Percentiles rank a stretch among this genome's conserved stretches.
Conservation (phyloP, 2,797 vertebrate genomes). For the Chrosomus eos region DNA sequence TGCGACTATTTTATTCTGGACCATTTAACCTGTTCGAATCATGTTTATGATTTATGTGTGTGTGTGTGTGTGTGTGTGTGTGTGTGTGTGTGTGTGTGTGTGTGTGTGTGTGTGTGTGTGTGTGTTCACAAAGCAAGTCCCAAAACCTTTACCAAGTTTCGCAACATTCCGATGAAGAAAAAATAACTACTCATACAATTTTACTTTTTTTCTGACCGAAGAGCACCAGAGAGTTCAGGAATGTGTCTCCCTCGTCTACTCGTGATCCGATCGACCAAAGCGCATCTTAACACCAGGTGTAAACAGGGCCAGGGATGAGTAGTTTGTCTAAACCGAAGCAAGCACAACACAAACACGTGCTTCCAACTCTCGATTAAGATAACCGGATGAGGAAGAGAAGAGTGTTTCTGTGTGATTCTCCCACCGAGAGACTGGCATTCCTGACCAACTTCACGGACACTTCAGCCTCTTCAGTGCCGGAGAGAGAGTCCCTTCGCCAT, state of each 20-base stretch:
- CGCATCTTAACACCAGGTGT: neutral
- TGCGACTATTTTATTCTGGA: no score
- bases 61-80: no score
- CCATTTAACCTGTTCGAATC: no score
- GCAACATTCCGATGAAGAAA: no score
- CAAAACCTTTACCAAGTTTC: no score
- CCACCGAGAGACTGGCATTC: slow-evolving; percentile 87
- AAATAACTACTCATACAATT: no score
- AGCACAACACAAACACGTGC: slow-evolving; percentile 5
- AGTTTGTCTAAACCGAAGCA: neutral
- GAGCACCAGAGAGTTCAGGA: no score
- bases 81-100: no score
- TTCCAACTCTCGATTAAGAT: slow-evolving; percentile 10
- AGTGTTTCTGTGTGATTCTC: slow-evolving; percentile 81
- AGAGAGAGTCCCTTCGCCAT: slow-evolving; percentile 90
- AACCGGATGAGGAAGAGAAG: slow-evolving; percentile 32
- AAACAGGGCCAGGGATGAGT: neutral
- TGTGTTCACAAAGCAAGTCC: no score
- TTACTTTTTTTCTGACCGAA: no score
- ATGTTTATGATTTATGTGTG: no score
- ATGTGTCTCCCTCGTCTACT: neutral
- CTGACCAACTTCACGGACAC: slow-evolving; percentile 95
- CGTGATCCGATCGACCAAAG: neutral
- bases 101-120: no score
- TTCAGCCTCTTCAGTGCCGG: slow-evolving; percentile 90